A percentile compares a stretch with the other conserved stretches of the same genome.
Evolutionary conservation across 2,888 invertebrate species (phyloP).

Genomic region (Malthinus flaveolus): DNA sequence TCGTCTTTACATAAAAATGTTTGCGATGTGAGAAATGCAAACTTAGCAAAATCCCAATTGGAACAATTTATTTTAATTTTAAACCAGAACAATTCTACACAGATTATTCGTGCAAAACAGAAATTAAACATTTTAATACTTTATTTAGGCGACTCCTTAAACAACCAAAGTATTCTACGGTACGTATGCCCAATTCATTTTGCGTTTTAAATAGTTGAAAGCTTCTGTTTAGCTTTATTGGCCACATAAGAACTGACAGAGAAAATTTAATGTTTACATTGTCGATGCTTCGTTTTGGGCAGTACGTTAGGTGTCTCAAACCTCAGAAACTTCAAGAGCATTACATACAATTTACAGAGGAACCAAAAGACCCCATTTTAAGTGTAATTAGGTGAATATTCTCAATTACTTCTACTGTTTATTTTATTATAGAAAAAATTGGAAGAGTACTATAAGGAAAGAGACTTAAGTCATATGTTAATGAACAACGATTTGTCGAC

Average conservation of each 20-base stretch:
- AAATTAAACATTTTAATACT: slow-evolving; percentile 49
- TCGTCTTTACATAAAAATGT: slow-evolving; percentile 45
- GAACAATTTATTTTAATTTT: slow-evolving; percentile 49
- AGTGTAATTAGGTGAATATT: slow-evolving; percentile 3
- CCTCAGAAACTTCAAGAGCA: slow-evolving; percentile 37
- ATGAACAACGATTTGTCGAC: slow-evolving; percentile 44
- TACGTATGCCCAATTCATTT: slow-evolving; percentile 28
- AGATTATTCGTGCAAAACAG: slow-evolving; percentile 37
- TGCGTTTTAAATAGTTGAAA: neutral
- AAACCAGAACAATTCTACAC: slow-evolving; percentile 35
- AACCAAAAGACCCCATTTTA: slow-evolving; percentile 25
- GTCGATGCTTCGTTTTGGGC: slow-evolving; percentile 52
- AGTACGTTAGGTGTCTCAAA: slow-evolving; percentile 44
- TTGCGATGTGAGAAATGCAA: slow-evolving; percentile 49
- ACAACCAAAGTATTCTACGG: slow-evolving; percentile 48
- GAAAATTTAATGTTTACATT: slow-evolving; percentile 49
- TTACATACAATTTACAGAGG: slow-evolving; percentile 32
- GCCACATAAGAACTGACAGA: slow-evolving; percentile 48
- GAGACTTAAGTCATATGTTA: slow-evolving; percentile 48
- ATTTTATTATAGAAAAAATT: slow-evolving; percentile 42
- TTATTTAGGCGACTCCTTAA: slow-evolving; percentile 49
- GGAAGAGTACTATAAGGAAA: slow-evolving; percentile 43
- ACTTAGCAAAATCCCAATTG: slow-evolving; percentile 51
- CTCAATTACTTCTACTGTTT: no score
- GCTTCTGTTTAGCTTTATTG: slow-evolving; percentile 48